Percentiles rank a stretch among this genome's conserved stretches.
Evolutionary conservation across 2,888 invertebrate genomes (phyloP).

Genomic region (Cephonodes hylas): DNA sequence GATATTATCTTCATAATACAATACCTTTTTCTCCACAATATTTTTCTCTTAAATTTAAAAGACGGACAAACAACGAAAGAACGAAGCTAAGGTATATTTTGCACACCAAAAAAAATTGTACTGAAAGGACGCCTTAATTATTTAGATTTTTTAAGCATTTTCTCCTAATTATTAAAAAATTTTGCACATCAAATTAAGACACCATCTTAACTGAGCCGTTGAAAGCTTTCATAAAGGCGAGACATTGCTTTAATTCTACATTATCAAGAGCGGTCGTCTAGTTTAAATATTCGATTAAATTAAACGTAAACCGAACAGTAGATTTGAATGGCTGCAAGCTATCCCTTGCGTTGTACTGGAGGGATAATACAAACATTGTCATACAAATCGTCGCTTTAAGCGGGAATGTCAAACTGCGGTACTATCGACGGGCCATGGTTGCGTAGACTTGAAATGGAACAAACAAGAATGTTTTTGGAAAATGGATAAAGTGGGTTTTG

Average conservation of each 20-base stretch:
- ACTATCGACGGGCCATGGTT: not conserved
- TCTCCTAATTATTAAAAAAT: not conserved
- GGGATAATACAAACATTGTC: slow-evolving; percentile 6
- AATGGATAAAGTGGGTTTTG: not conserved
- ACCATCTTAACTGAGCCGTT: not conserved
- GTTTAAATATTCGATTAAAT: not conserved
- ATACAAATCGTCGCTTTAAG: slow-evolving; percentile 1
- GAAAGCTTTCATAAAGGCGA: not conserved
- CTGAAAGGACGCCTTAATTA: too few species aligned
- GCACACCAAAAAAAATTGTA: too few species aligned
- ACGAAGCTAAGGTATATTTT: too few species aligned
- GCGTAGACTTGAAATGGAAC: too few species aligned
- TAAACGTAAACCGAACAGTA: not conserved
- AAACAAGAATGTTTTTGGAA: too few species aligned
- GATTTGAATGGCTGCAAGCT: not conserved
- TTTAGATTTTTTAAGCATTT: not conserved
- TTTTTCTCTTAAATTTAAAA: too few species aligned
- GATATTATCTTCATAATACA: too few species aligned
- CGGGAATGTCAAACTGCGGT: not conserved
- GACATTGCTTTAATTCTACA: not conserved
- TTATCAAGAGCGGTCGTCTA: not conserved
- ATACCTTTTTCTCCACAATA: too few species aligned
- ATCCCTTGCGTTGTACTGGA: not conserved
- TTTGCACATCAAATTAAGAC: not conserved
- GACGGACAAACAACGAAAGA: too few species aligned